These are phyloP conservation scores for Acronicta leporina DNA, from an alignment of 2,888 invertebrate species.

Conservation along the genomic window DNA sequence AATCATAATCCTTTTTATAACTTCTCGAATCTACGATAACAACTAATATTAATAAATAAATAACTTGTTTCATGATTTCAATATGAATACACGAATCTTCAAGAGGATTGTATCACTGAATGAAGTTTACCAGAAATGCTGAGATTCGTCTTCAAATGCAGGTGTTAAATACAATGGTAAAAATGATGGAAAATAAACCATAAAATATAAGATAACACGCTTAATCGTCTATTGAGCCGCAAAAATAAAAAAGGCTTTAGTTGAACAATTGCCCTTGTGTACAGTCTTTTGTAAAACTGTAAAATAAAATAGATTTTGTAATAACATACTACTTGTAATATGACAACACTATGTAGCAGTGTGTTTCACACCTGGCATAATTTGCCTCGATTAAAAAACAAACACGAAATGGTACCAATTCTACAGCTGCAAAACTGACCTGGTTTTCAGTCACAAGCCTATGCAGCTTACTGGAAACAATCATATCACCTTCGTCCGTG, in stretches of 20 bases:
- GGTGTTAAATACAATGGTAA: constrained; percentile 45
- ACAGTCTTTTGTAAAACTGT: not conserved
- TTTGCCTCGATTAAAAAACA: no score
- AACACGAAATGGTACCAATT: no score
- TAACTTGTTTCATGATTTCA: constrained; percentile 17
- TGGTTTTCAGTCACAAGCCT: no score
- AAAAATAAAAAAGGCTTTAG: constrained; percentile 31
- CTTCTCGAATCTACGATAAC: constrained; percentile 2
- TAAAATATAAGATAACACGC: constrained; percentile 19
- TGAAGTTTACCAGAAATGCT: constrained; percentile 9
- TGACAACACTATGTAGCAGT: no score
- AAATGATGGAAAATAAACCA: constrained; percentile 24
- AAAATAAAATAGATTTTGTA: constrained; percentile 1
- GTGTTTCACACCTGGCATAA: no score
- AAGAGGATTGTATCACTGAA: constrained; percentile 1
- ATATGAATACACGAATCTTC: constrained; percentile 2
- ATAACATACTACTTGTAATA: not conserved
- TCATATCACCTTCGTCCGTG: no score
- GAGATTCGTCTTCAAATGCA: constrained; percentile 22
- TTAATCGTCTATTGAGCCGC: constrained; percentile 36
- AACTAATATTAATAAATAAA: not conserved
- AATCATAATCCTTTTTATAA: constrained; percentile 5
- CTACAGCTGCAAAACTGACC: no score
- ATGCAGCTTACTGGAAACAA: no score
- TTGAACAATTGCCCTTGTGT: constrained; percentile 27